These are phyloP conservation scores for Hirudo medicinalis DNA, from an alignment of 1,140 invertebrate species.

Conservation along the genomic window DNA sequence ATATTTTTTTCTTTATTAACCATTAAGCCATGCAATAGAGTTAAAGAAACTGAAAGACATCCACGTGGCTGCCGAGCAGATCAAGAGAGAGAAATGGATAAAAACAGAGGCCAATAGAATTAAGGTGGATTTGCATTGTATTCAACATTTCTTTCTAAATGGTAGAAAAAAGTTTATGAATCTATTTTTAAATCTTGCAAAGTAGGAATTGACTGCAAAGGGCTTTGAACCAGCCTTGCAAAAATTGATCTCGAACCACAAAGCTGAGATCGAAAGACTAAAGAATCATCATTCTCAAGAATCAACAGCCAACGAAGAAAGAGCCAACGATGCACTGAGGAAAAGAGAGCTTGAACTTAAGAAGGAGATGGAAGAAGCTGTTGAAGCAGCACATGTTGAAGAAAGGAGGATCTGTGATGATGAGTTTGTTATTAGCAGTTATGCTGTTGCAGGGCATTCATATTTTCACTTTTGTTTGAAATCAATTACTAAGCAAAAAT, in stretches of 20 bases:
- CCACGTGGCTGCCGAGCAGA: conserved; percentile 39
- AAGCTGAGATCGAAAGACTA: conserved; percentile 39
- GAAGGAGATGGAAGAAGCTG: conserved; percentile 21
- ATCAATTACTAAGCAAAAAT: no score
- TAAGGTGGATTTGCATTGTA: conserved; percentile 29
- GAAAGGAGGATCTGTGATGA: not conserved
- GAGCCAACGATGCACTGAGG: conserved; percentile 38
- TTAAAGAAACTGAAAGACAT: conserved; percentile 40
- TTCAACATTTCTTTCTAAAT: not conserved
- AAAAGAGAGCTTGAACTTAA: conserved; percentile 19
- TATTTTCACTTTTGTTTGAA: no score
- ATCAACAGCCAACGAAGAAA: conserved; percentile 37
- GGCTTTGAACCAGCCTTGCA: conserved; percentile 43
- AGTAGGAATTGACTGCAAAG: conserved; percentile 42
- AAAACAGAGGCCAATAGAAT: conserved; percentile 44
- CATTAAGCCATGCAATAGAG: conserved; percentile 34
- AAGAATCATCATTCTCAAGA: conserved; percentile 41
- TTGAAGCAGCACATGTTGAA: not conserved
- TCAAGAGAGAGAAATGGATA: conserved; percentile 42
- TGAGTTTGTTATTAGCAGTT: not conserved
- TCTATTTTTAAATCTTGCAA: not conserved
- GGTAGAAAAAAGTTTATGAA: not conserved
- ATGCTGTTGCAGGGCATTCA: no score
- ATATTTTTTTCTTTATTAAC: not conserved
- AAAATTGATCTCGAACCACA: conserved; percentile 41